Evolutionary conservation across 2,888 invertebrate genomes (phyloP).

Genomic region (Agonopterix subpropinquella): DNA sequence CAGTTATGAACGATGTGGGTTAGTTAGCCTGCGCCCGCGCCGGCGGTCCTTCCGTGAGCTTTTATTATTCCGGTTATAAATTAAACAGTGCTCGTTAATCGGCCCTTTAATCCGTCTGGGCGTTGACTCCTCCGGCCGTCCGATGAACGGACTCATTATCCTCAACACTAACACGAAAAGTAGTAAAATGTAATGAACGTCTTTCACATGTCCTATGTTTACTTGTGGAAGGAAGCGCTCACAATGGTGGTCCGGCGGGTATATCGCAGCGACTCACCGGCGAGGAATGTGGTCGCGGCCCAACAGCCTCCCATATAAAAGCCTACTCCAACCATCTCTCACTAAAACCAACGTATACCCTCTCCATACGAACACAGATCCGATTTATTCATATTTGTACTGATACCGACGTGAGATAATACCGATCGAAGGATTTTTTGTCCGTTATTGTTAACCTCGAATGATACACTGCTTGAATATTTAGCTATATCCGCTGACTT

Average conservation of each 20-base stretch:
- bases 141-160: slow-evolving; percentile 41
- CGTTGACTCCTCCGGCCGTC: slow-evolving; percentile 53
- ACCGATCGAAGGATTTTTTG: slow-evolving; percentile 51
- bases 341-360: slow-evolving; percentile 3
- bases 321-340: slow-evolving; percentile 6
- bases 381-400: background rate
- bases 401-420: slow-evolving; percentile 62
- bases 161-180: slow-evolving; percentile 32
- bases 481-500: slow-evolving; percentile 75
- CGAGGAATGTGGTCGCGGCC: slow-evolving; percentile 60
- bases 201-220: slow-evolving; percentile 32
- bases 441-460: slow-evolving; percentile 68
- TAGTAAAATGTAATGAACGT: slow-evolving; percentile 44
- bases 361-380: background rate
- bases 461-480: slow-evolving; percentile 74
- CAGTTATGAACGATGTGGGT: slow-evolving; percentile 38
- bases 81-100: slow-evolving; percentile 66
- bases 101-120: slow-evolving; percentile 71
- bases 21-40: slow-evolving; percentile 23
- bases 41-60: slow-evolving; percentile 50
- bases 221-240: slow-evolving; percentile 28
- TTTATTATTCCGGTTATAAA: slow-evolving; percentile 71
- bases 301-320: slow-evolving; percentile 30
- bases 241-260: slow-evolving; percentile 21
- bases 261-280: slow-evolving; percentile 47